Evolutionary conservation across 2,113 vertebrate genomes (phyloP).

Genomic region (Calidris pugnax): DNA sequence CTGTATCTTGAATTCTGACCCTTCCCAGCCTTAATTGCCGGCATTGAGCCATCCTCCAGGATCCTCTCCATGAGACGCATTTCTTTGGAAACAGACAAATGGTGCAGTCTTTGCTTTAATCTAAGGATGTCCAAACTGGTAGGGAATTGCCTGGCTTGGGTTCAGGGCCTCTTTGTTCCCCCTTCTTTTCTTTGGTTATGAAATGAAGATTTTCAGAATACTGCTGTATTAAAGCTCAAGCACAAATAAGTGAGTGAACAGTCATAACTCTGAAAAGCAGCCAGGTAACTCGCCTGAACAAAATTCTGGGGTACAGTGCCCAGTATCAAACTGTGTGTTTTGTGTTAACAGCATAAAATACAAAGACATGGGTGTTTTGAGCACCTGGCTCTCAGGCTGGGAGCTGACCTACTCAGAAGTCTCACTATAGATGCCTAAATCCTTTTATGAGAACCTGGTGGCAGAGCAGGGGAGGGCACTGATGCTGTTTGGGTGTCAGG

Average conservation of each 20-base stretch:
- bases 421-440: fast-evolving
- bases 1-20: not conserved
- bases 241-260: not conserved
- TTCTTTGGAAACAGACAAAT: not conserved
- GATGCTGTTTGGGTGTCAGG: not conserved
- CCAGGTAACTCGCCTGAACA: not conserved
- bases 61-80: not conserved
- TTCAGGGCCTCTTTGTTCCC: not conserved
- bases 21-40: not conserved
- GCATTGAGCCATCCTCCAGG: not conserved
- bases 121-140: not conserved
- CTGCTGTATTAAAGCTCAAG: fast-evolving
- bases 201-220: not conserved
- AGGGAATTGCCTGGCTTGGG: not conserved
- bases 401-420: not conserved
- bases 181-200: not conserved
- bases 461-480: not conserved
- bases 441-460: not conserved
- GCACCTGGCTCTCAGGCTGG: not conserved
- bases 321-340: not conserved
- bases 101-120: not conserved
- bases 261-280: not conserved
- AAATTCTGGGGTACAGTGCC: not conserved
- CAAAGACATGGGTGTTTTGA: not conserved
- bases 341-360: not conserved